Conservation (phyloP, 2,113 vertebrate genomes). For the Hepsetus odoe region DNA sequence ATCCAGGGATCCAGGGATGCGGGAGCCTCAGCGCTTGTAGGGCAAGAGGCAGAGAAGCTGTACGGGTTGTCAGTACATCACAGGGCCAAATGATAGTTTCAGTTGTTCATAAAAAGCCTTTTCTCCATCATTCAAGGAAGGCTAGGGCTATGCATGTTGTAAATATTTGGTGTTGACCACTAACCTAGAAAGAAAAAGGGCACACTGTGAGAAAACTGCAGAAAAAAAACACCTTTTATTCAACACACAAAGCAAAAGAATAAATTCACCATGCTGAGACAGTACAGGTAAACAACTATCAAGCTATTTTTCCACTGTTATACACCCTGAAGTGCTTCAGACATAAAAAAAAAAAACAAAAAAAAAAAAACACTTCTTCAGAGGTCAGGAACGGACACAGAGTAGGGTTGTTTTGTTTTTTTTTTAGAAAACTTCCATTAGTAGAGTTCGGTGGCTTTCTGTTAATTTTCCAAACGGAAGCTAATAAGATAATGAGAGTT, state of each 20-base stretch:
- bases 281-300: neutral
- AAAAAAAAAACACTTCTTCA: neutral
- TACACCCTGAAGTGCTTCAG: neutral
- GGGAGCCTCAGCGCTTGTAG: too few species aligned
- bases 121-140: too few species aligned
- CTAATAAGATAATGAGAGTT: conserved; percentile 40
- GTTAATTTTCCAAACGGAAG: conserved; percentile 17
- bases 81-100: too few species aligned
- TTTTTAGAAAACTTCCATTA: conserved; percentile 9
- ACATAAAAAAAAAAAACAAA: too few species aligned
- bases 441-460: conserved; percentile 3
- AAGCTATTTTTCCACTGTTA: neutral
- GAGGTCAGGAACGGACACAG: neutral
- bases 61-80: too few species aligned
- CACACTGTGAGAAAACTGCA: neutral
- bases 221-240: neutral
- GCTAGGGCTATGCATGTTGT: too few species aligned
- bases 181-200: neutral
- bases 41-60: too few species aligned
- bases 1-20: too few species aligned
- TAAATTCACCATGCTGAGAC: neutral
- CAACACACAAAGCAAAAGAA: neutral
- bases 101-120: too few species aligned
- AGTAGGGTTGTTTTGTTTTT: neutral
- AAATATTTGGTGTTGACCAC: neutral